These are phyloP conservation scores for Cepphus grylle DNA, from an alignment of 2,113 vertebrate species.

Conservation along the genomic window DNA sequence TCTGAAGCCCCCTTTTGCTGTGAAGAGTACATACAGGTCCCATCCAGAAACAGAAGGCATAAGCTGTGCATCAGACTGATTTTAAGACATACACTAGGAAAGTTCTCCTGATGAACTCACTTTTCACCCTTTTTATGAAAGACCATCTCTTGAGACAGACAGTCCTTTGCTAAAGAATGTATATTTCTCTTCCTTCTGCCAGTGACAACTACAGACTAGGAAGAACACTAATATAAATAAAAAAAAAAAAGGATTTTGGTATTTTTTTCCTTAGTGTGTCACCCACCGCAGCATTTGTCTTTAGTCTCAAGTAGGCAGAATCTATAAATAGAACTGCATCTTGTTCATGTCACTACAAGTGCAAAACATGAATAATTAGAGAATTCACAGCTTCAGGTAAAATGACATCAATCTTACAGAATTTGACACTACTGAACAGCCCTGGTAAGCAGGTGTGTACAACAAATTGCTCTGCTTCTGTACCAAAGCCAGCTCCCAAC, in stretches of 20 bases:
- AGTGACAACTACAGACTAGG: background rate
- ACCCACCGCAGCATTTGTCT: background rate
- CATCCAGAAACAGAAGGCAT: background rate
- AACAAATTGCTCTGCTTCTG: slow-evolving; percentile 7
- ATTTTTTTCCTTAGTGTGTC: background rate
- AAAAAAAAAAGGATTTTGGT: background rate
- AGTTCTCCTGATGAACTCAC: background rate
- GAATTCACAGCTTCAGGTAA: slow-evolving; percentile 33
- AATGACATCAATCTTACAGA: background rate
- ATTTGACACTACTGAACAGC: background rate
- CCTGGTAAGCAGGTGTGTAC: background rate
- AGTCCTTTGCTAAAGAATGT: background rate
- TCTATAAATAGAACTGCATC: background rate
- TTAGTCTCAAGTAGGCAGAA: background rate
- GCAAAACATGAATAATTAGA: slow-evolving; percentile 30
- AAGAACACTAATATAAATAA: background rate
- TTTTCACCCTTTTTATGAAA: background rate
- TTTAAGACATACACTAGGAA: background rate
- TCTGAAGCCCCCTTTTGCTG: background rate
- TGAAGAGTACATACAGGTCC: background rate
- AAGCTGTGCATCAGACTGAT: background rate
- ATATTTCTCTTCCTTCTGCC: background rate
- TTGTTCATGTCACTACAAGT: slow-evolving; percentile 42
- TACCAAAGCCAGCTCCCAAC: background rate
- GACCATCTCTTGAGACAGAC: background rate